phyloP scores from a whole-genome alignment of 1,140 invertebrate species.

The Ceratosolen solmsi region DNA sequence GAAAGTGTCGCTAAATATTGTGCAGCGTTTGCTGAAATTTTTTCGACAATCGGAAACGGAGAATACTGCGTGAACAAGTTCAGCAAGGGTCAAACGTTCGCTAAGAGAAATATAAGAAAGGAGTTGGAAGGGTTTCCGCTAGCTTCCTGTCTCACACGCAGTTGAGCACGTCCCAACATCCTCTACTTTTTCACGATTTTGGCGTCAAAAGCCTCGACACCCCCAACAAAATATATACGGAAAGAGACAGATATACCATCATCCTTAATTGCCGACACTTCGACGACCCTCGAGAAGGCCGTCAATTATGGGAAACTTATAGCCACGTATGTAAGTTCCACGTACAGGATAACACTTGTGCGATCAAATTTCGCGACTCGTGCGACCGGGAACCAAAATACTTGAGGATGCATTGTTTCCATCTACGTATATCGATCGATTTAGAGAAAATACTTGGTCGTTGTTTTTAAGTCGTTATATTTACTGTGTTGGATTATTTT shows the following conservation, averaged over 20 bases:
- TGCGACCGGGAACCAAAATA: background rate
- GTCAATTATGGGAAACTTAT: conserved; percentile 47
- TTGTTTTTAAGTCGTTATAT: too few relatives aligned
- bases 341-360: background rate
- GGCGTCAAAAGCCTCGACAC: conserved; percentile 42
- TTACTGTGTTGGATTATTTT: too few relatives aligned
- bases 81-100: background rate
- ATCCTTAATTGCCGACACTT: conserved; percentile 2
- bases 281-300: background rate
- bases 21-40: too few relatives aligned
- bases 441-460: too few relatives aligned
- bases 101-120: background rate
- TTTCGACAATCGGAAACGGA: background rate
- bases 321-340: background rate
- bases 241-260: background rate
- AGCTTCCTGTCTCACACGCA: conserved; percentile 73
- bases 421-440: too few relatives aligned
- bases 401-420: background rate
- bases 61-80: background rate
- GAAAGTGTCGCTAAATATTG: too few relatives aligned
- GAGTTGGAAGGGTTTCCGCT: background rate
- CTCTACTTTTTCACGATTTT: conserved; percentile 27
- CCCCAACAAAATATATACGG: conserved; percentile 18
- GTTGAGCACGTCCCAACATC: conserved; percentile 68
- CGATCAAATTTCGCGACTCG: background rate